Evolutionary conservation across 1,140 invertebrate genomes (phyloP), one percentile per base, ranked within the genome.

Genomic region (Drepana arcuata): DNA sequence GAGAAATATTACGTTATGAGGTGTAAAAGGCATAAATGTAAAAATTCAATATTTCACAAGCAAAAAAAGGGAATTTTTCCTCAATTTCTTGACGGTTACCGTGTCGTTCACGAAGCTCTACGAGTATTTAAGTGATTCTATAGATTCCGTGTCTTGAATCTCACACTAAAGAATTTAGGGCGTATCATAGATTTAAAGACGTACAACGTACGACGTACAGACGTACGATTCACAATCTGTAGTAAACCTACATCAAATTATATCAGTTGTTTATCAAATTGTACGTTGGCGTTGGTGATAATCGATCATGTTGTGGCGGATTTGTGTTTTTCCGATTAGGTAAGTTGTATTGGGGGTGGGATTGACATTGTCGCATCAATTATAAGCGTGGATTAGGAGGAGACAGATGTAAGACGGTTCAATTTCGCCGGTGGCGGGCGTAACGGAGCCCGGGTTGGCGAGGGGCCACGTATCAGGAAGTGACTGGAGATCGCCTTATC

Each of bases 1-100:
- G 68, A 71, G 66, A 79, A 72, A 77, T 82, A 82, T 79, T 75
- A 78, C 71, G 73, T 79, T 78, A 79, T 82, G 78, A 79, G 78
- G 78, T 79, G 78, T 78, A 62, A 82, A 79, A 75, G 66, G 65
- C 69, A 82, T 82, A 75, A 79, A 82, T 82, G 74, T 79, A 77
- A 79, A 79, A 71, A 75, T 78, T 75, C 65, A 75, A 78, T 79
- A 72, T 77, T 77, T 73, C 64, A 72, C 56, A 56, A 4, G 39
- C 61, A 38, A 36, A 50, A 53, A 64, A 71, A 65, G 41, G 48
- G 60, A 61, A 63, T 70, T 79, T 72, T 72, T 68, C 58, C 62
- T 51, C 63, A 59, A 65, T 75, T 72, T 57, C 47, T 57, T 52
- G 50, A 39, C 41, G 41, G 45, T 56, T 56, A 58, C 52, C 59